Evolutionary conservation across 1,140 invertebrate species (phyloP), one percentile per base, ranked within the genome.

Genomic region (Eupeodes corollae): DNA sequence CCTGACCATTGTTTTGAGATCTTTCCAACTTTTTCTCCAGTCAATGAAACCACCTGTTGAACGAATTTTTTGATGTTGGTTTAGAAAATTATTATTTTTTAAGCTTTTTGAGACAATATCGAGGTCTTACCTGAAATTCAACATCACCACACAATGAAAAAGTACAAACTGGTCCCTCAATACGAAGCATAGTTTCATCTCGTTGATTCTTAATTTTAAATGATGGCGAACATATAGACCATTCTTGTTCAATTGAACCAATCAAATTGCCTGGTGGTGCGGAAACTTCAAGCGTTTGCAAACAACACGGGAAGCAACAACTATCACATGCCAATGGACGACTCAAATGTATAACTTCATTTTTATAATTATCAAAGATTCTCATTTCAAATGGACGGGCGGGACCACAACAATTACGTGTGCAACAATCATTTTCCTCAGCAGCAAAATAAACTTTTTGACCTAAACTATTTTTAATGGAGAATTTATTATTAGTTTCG

Each of bases 401-500:
- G 0, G 82, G 75, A 2, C 90, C 90, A 60, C 85, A 83, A 56
- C 82, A 88, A 54, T 84, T 82, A 55, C 89, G 73, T 3, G 79
- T 82, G 50, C 83, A 86, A 52, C 81, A 82, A 64, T 85, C 82
- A 37, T 83, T 87, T 47, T 91, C 83, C 73, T 95, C 91, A 6
- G 79, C 78, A 16, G 89, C 87, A 61, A 79, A 84, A 63, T 84
- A 94, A 1, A 95, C 75, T 60, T 84, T 86, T 64, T 91, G 85
- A 1, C 88, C 80, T 34, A 78, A 54, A 47, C 74, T 78, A 63
- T 83, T 91, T 68, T 84, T 86, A 15, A 91, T 73, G 6, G 79
- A 79, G 68, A 87, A 91, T 69, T 89, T 91, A 62, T 92, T 93
- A 57, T 85, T 83, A n/a, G 86, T 89, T 70, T 92, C 88, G 71